Evolutionary conservation across 2,113 vertebrate species (phyloP).

Genomic region (Aldabrachelys gigantea): DNA sequence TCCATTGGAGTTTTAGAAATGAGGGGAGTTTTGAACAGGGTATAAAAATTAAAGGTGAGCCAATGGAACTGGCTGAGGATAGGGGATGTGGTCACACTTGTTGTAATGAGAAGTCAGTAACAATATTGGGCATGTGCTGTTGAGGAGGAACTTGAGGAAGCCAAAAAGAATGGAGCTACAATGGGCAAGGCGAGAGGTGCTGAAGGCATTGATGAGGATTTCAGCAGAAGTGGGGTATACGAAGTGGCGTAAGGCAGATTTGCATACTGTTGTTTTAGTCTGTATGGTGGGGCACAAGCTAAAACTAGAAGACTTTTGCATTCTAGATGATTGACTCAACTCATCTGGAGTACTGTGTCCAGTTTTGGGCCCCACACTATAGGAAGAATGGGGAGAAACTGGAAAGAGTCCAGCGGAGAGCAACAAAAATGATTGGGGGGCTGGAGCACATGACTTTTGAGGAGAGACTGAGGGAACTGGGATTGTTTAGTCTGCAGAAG

Average conservation of each 20-base stretch:
- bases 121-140: neutral
- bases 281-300: neutral
- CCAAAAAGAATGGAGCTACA: neutral
- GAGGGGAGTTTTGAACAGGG: neutral
- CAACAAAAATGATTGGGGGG: too few species aligned
- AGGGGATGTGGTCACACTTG: neutral
- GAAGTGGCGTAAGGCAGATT: neutral
- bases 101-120: neutral
- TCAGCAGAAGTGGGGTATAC: fast-evolving
- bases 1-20: neutral
- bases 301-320: neutral
- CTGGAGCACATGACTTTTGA: too few species aligned
- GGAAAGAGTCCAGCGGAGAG: too few species aligned
- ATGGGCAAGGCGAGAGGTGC: neutral
- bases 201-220: neutral
- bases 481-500: too few species aligned
- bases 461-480: too few species aligned
- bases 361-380: too few species aligned
- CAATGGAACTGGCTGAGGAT: neutral
- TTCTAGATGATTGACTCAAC: neutral
- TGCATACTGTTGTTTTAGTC: neutral
- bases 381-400: too few species aligned
- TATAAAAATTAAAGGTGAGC: neutral
- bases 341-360: neutral
- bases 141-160: neutral